Evolutionary conservation across 1,140 invertebrate species (phyloP).

Genomic region (Nasonia giraulti): DNA sequence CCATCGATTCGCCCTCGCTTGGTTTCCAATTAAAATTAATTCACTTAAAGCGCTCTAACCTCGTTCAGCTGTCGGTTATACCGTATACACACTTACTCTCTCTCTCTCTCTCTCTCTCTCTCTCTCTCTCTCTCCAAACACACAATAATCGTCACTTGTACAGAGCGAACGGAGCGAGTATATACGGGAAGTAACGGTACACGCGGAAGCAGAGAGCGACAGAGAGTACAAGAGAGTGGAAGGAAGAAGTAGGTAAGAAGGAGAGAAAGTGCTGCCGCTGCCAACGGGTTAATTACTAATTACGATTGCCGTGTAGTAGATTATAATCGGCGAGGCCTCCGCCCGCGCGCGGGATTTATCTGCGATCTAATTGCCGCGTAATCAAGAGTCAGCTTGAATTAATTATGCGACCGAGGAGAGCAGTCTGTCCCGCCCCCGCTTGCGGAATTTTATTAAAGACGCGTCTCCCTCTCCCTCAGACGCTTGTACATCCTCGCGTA

Average conservation of each 20-base stretch:
- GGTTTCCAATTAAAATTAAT: conserved; percentile 9
- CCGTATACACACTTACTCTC: background rate
- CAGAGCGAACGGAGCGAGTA: background rate
- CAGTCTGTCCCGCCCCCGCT: background rate
- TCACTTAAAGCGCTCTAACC: conserved; percentile 8
- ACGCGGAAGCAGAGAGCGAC: background rate
- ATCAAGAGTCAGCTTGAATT: conserved; percentile 51
- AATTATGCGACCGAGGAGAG: conserved; percentile 39
- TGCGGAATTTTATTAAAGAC: background rate
- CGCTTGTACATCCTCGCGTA: too few species aligned
- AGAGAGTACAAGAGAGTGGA: background rate
- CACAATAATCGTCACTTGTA: background rate
- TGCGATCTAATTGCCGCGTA: conserved; percentile 49
- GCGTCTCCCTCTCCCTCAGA: too few species aligned
- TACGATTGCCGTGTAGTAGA: conserved; percentile 47
- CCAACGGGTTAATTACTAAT: conserved; percentile 47
- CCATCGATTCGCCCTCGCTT: background rate
- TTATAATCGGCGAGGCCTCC: conserved; percentile 29
- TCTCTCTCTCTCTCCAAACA: background rate
- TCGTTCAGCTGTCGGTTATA: too few species aligned
- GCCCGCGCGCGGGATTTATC: conserved; percentile 42
- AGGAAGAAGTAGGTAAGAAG: background rate
- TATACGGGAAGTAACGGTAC: background rate
- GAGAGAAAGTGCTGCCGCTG: conserved; percentile 30
- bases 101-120: too few species aligned